phyloP scores from a whole-genome alignment of 2,113 vertebrate genomes.

The Prietella phreatophila region DNA sequence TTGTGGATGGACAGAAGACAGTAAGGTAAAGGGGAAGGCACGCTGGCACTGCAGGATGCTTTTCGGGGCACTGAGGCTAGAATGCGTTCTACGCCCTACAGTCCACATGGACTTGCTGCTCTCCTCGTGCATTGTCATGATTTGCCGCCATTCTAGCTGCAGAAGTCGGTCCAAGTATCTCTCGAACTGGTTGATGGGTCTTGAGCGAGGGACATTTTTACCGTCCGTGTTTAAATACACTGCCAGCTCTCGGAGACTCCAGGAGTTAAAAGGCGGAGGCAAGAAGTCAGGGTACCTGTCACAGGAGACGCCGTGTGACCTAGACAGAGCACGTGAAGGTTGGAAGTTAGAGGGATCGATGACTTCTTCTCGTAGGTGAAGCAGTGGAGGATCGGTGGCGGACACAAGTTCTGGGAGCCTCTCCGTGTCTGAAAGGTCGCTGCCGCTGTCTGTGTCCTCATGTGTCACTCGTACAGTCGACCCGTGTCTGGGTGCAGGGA shows the following conservation, averaged over 20 bases:
- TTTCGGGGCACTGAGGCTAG: constrained; percentile 71
- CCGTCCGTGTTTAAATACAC: constrained; percentile 73
- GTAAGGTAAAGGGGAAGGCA: constrained; percentile 68
- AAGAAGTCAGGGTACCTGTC: constrained; percentile 84
- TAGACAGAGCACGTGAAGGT: constrained; percentile 31
- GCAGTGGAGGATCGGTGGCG: constrained; percentile 73
- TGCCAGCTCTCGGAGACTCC: constrained; percentile 82
- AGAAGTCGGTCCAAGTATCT: constrained; percentile 80
- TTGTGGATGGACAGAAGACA: constrained; percentile 60
- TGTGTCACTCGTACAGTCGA: neutral
- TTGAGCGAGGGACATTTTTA: constrained; percentile 53
- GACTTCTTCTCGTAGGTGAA: constrained; percentile 83
- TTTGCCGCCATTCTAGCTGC: constrained; percentile 84
- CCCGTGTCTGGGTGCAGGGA: constrained; percentile 29
- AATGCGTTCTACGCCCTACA: constrained; percentile 61
- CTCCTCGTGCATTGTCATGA: constrained; percentile 78
- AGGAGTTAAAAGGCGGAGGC: constrained; percentile 84
- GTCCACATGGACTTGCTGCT: constrained; percentile 56
- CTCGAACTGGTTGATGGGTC: constrained; percentile 72
- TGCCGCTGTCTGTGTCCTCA: constrained; percentile 78
- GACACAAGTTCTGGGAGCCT: constrained; percentile 67
- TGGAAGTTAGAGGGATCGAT: constrained; percentile 64
- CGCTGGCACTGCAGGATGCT: constrained; percentile 75
- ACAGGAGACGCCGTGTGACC: constrained; percentile 22
- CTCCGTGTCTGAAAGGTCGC: constrained; percentile 87